Base-by-base conservation (phyloP, 1,140 invertebrate genomes). In the Caenorhabditis tropicalis region DNA sequence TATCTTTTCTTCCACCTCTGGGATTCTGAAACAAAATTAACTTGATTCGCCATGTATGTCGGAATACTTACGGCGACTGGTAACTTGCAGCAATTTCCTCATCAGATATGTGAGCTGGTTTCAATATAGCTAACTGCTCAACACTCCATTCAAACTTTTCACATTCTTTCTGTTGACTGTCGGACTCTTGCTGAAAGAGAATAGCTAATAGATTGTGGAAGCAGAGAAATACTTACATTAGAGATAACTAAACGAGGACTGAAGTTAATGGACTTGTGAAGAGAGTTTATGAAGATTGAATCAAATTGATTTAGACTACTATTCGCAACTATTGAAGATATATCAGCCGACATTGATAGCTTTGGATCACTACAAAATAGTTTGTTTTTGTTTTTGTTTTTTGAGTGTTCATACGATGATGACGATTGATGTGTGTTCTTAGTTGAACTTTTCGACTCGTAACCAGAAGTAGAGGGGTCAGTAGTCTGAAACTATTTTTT, bases 1-100 rank as follows among this genome's bases (percentile, higher is more conserved):
- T 15, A 53, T 56, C 19, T 81, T 81, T 29, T 81, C 79, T 29
- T 81, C 79, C 21, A 81, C 48, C 24, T 81, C 79, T 5, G 79
- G 79, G 10, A 51, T 81, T 48, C 79, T 80, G 39, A 80, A 48
- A 80, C 6, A 15, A 27, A 5, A 51, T 6, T 1, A 51, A 51
- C 48, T 0, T 51, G 15, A 19, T 1, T 0, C 5, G n/a, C 5
- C n/a, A 5, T 2, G 15, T 56, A 7, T 27, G 24, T 27, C 6
- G 6, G 0, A 21, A 27, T 27, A 5, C 58, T 33, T 36, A 65
- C 36, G 65, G 65, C 24, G 65, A 74, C 6, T 36, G 65, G 43
- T 74, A 74, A n/a, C 65, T 74, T 0, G 65, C 65, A 7, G 65
- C 65, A 12, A 74, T 74, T 43, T 74, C 65, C 10, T 74, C 65